Conservation (phyloP, 2,113 vertebrate species). For the Copsychus sechellarum region DNA sequence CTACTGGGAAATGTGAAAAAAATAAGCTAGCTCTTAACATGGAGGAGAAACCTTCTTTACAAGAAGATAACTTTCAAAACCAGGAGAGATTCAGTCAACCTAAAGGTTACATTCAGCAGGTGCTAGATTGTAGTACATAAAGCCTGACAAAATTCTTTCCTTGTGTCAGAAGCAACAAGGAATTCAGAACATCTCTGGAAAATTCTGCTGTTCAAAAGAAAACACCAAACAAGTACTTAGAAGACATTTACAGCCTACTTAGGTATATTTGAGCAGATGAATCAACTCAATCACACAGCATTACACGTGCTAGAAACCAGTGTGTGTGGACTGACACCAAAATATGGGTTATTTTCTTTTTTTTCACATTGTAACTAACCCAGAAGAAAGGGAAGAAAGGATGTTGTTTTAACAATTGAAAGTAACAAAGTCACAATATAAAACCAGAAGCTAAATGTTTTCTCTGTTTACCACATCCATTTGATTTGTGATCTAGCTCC, state of each 20-base stretch:
- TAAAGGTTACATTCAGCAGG: neutral
- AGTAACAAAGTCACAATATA: neutral
- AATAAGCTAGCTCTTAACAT: neutral
- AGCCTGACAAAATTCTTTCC: neutral
- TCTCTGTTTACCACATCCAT: neutral
- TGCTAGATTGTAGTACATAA: neutral
- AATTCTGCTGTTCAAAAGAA: neutral
- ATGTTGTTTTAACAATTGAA: neutral
- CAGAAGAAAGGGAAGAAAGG: neutral
- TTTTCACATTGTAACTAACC: neutral
- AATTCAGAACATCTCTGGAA: neutral
- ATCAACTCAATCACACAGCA: neutral
- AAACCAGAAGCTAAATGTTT: neutral
- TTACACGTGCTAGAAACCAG: neutral
- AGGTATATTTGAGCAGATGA: neutral
- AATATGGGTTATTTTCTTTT: neutral
- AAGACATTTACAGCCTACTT: neutral
- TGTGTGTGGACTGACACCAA: neutral
- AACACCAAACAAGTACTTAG: neutral
- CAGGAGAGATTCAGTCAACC: neutral
- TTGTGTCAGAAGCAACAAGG: neutral
- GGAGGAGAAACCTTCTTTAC: neutral
- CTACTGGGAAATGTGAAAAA: neutral
- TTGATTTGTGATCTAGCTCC: conserved; percentile 1
- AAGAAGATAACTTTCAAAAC: neutral